A percentile compares a stretch with the other conserved stretches of the same genome.
These are phyloP conservation scores for Sebastes variabilis DNA, from an alignment of 2,797 vertebrate genomes.

Conservation along the genomic window DNA sequence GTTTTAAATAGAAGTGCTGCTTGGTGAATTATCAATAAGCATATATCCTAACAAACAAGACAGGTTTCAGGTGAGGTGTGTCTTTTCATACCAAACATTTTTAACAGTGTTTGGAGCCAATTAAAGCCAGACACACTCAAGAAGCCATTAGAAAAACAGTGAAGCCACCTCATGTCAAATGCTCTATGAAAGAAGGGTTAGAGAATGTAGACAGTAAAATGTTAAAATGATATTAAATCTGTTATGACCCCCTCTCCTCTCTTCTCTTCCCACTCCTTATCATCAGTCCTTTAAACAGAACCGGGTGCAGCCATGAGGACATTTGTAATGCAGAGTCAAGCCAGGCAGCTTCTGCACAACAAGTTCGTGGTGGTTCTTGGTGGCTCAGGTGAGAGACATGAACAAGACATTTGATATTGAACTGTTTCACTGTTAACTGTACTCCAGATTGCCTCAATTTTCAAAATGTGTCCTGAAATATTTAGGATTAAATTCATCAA, in stretches of 20 bases:
- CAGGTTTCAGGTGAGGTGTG: too few relatives aligned
- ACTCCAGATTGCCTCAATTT: background rate
- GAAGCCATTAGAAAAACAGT: too few relatives aligned
- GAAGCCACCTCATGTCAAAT: too few relatives aligned
- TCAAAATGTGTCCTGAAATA: background rate
- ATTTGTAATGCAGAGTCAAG: constrained; percentile 58
- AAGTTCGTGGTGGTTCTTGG: constrained; percentile 85
- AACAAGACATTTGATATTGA: background rate
- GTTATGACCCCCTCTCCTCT: background rate
- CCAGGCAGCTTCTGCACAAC: constrained; percentile 81
- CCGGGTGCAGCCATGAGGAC: background rate
- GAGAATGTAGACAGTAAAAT: background rate
- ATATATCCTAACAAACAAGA: too few relatives aligned
- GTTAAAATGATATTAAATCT: background rate
- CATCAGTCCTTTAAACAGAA: background rate
- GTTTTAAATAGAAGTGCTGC: too few relatives aligned
- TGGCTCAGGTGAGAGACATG: constrained; percentile 81
- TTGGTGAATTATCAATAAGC: too few relatives aligned
- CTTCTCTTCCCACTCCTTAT: background rate
- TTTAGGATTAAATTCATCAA: background rate
- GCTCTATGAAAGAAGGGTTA: background rate
- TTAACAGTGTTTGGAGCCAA: too few relatives aligned
- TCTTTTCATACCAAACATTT: accelerated
- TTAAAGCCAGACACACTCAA: too few relatives aligned
- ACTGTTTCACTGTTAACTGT: background rate